Evolutionary conservation across 1,140 invertebrate species (phyloP).

Genomic region (Chelonus insularis): DNA sequence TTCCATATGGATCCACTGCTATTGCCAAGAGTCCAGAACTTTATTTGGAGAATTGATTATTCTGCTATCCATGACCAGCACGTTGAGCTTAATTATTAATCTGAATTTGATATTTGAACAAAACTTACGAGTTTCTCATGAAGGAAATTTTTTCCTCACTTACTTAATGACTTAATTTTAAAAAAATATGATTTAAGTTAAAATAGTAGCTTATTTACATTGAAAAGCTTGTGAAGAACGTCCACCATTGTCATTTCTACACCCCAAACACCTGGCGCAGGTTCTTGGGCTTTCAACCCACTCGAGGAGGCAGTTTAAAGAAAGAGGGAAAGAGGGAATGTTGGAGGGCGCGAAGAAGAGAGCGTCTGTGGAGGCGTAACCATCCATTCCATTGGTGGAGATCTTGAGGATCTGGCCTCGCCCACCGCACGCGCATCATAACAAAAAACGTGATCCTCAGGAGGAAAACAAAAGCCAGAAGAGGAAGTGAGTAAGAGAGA

Average conservation of each 20-base stretch:
- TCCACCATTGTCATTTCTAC: slow-evolving; percentile 15
- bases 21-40: too few species aligned
- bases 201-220: not conserved
- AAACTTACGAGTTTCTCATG: too few species aligned
- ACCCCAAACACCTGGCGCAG: not conserved
- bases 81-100: too few species aligned
- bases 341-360: slow-evolving; percentile 36
- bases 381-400: slow-evolving; percentile 44
- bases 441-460: slow-evolving; percentile 43
- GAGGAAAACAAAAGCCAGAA: slow-evolving; percentile 39
- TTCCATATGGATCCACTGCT: too few species aligned
- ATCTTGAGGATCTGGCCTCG: slow-evolving; percentile 34
- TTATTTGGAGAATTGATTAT: too few species aligned
- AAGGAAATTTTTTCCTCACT: too few species aligned
- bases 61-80: too few species aligned
- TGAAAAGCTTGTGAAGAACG: not conserved
- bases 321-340: slow-evolving; percentile 13
- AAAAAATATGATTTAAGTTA: slow-evolving; percentile 14
- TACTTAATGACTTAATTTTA: not conserved
- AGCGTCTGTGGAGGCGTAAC: slow-evolving; percentile 38
- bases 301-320: slow-evolving; percentile 1
- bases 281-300: not conserved
- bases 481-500: slow-evolving; percentile 28
- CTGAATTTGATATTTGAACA: too few species aligned
- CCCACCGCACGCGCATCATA: slow-evolving; percentile 51